These are phyloP conservation scores for Melieria crassipennis DNA, from an alignment of 2,888 invertebrate species.

Conservation along the genomic window DNA sequence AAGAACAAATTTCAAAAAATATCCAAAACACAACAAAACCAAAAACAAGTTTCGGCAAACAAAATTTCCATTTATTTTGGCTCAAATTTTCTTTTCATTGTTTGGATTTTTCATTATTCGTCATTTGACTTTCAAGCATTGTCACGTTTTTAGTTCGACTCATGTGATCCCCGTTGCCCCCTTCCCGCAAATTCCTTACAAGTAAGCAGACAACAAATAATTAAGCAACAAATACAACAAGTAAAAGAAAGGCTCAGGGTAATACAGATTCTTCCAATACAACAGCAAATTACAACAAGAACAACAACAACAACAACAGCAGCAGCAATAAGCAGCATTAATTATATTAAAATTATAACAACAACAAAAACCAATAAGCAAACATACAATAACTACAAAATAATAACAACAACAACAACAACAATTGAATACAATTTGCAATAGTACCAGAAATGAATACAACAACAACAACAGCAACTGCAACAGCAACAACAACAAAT, in stretches of 20 bases:
- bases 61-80: conserved; percentile 33
- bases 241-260: conserved; percentile 65
- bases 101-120: neutral
- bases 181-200: too few relatives aligned
- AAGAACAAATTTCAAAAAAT: neutral
- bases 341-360: too few relatives aligned
- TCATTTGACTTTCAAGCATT: neutral
- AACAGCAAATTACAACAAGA: conserved; percentile 44
- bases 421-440: conserved; percentile 32
- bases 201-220: conserved; percentile 23
- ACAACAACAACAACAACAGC: conserved; percentile 47
- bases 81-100: conserved; percentile 1
- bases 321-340: neutral
- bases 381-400: conserved; percentile 28
- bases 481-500: conserved; percentile 29
- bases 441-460: conserved; percentile 44
- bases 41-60: conserved; percentile 48
- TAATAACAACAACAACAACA: conserved; percentile 26
- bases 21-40: conserved; percentile 26
- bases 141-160: conserved; percentile 7
- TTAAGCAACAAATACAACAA: conserved; percentile 36
- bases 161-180: too few relatives aligned
- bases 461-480: conserved; percentile 30
- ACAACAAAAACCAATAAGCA: conserved; percentile 41
- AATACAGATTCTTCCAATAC: conserved; percentile 67